Base-by-base conservation (phyloP, 2,113 vertebrate species). In the Microcebus lehilahytsara region DNA sequence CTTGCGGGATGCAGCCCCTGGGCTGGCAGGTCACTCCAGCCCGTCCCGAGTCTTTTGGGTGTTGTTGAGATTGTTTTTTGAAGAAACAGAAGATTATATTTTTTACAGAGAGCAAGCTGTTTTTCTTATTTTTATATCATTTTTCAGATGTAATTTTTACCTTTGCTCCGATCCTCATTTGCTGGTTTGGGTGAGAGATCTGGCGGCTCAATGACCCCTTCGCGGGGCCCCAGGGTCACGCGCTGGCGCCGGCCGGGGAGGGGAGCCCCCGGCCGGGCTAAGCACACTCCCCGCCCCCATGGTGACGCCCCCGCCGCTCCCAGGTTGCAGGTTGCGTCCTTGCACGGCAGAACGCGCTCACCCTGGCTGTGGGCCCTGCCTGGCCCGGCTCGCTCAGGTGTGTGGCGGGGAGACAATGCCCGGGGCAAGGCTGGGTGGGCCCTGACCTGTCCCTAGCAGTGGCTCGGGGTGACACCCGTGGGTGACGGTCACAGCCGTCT, bases 71-170 rank as follows among this genome's bases (percentile, higher is more conserved):
- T 97, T 94, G 56, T 96, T 98, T 98, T 98, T 98, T 97, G 58
- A 97, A 98, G 96, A 98, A 98, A 98, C 97, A 98, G 97, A 98
- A 98, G 95, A 98, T 97, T 98, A 93, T 99, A 98, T 99, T 99
- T 99, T 98, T 98, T 99, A 99, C 98, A 98, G 98, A 98, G 98
- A 98, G 98, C 97, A 98, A 98, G 97, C 96, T 98, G 97, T 97
- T 98, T 98, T 98, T 98, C 98, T 99, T 98, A 98, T 99, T 99
- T 98, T 99, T 99, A 92, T 99, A 99, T 98, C 97, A 97, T 99
- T 99, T 98, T 99, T 98, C 98, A 98, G 96, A 96, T 97, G 98
- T 98, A 91, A 97, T 99, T 99, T 99, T 97, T 99, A 99, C 93
- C 97, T 98, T 98, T 89, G 97, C 95, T 97, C 97, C 86, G 93